Evolutionary conservation across 2,113 vertebrate species (phyloP), one percentile per base, ranked within the genome.

Genomic region (Carassius carassius): DNA sequence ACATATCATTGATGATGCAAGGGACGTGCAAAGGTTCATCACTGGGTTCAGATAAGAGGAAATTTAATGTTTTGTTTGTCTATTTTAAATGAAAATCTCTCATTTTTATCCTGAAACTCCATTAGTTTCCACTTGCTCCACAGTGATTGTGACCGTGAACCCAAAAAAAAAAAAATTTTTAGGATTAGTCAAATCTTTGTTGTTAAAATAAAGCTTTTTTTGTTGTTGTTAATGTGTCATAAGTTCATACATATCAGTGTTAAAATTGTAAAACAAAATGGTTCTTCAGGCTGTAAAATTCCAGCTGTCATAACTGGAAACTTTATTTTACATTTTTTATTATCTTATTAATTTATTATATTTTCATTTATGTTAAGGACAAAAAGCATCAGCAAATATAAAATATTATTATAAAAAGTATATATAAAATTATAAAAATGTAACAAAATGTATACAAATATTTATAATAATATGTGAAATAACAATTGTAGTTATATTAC

Each of bases 91-190:
- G 5, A n/a, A 78, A 78, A 78, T 78, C 21, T 60, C 32, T n/a
- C 0, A 7, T 35, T 58, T 58, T 6, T 78, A 78, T 37, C 29
- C 54, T 78, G 75, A 58, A 78, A 58, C n/a, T 29, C 29, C 23
- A 17, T 58, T 78, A 78, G 29, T 78, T 78, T 56, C 8, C 16
- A 32, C 25, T 32, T 77, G 75, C 54, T 78, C 32, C 75, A 78
- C 75, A 78, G 51, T 56, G 19, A n/a, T 21, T 29, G 44, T 44
- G 10, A 44, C 10, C 3, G 44, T 44, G 10, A 44, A 44, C 3
- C 1, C 9, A 44, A 44, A 44, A 44, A 9, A 41, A 44, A 44
- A 11, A 44, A 44, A 1, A 10, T 10, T 44, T 10, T 10, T 10
- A 11, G 10, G 9, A 41, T 41, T 41, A 41, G 41, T 44, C 41